Base-by-base conservation (phyloP, 2,797 vertebrate species). In the Ibycter americanus region DNA sequence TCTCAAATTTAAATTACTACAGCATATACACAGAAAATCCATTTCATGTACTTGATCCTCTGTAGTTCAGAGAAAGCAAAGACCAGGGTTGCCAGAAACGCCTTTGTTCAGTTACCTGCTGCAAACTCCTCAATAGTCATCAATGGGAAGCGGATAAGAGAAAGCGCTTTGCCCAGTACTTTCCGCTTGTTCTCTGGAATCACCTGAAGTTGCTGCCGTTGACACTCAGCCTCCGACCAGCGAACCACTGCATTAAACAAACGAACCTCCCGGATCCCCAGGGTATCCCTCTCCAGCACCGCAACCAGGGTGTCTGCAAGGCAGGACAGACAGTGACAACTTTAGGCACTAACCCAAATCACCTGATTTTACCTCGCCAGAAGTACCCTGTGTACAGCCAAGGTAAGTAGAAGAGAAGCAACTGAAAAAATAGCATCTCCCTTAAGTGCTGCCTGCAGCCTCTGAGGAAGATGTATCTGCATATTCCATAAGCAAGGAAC, bases 41-140 rank as follows among this genome's bases (percentile, higher is more conserved):
- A 23, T 16, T 51, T 55, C 22, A 44, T 4, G 6, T 26, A 72
- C 38, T 29, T 4, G 14, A 72, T 54, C 40, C 74, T 62, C 71
- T 71, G 74, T 4, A 71, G 88, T 46, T 51, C 38, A 92, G 77
- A 71, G 66, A 61, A 74, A 93, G 74, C 55, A 90, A 78, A 90
- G 68, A 52, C n/a, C 77, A 90, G 73, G 56, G 44, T 31, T 89
- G 68, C 70, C 94, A 94, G 73, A 93, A 89, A 87, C 3, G 17
- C 87, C 89, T 73, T 40, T 38, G 84, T 70, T 79, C 67, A 77
- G 91, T 97, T 97, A 99, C 99, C 99, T 98, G 99, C 99, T 11
- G 99, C 99, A 85, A 99, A 99, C 97, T 99, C 99, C 97, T 99
- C 99, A 18, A 99, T 99, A 40, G 99, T 99, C 99, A 99, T 99